These are phyloP conservation scores for Probosciger aterrimus DNA, from an alignment of 2,113 vertebrate species.

Conservation along the genomic window DNA sequence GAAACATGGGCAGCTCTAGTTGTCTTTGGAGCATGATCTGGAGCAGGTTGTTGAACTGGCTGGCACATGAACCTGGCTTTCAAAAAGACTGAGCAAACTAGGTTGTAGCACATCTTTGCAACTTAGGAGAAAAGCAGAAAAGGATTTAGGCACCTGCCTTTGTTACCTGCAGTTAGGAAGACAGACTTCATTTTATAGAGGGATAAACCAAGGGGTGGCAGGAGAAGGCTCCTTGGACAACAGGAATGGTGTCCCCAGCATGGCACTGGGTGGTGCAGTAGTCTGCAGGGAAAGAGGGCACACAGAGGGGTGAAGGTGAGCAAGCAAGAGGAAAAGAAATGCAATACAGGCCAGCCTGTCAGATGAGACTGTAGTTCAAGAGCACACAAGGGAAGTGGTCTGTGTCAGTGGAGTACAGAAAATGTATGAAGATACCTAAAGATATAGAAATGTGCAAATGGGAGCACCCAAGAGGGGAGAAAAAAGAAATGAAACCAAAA, in stretches of 20 bases:
- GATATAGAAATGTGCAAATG: not conserved
- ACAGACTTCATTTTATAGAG: not conserved
- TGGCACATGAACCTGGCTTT: not conserved
- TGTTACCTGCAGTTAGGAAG: not conserved
- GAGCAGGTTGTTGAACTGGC: not conserved
- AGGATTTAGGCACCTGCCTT: not conserved
- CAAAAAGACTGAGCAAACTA: not conserved
- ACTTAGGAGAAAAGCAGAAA: not conserved
- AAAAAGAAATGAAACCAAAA: not conserved
- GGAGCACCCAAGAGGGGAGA: not conserved
- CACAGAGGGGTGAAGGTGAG: not conserved
- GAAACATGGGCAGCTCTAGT: not conserved
- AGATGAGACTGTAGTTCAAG: not conserved
- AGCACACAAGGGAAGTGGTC: not conserved
- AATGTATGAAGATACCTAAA: not conserved
- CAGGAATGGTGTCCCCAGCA: not conserved
- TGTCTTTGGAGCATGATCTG: not conserved
- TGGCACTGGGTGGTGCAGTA: not conserved
- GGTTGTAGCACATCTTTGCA: not conserved
- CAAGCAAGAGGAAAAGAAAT: not conserved
- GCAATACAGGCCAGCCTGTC: fast-evolving
- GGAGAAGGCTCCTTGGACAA: not conserved
- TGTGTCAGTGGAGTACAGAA: not conserved
- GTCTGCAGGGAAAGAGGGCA: not conserved
- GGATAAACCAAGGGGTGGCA: not conserved